Percentiles rank a stretch among this genome's conserved stretches.
Conservation (phyloP, 2,797 vertebrate genomes). For the Pogoniulus pusillus region DNA sequence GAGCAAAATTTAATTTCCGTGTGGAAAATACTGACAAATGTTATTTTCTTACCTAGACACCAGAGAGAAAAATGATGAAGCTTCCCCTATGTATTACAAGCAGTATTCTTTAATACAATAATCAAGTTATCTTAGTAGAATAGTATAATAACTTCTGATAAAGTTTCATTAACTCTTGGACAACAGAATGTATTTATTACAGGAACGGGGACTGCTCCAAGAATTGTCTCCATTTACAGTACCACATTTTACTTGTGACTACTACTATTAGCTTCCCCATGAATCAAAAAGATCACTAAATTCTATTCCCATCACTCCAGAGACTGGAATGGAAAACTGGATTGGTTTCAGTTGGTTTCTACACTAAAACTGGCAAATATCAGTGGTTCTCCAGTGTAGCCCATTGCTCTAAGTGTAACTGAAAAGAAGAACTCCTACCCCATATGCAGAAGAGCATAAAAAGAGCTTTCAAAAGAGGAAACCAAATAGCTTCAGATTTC, state of each 20-base stretch:
- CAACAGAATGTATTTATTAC: background rate
- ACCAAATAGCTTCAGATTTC: background rate
- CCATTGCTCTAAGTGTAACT: background rate
- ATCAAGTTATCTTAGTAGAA: too few relatives aligned
- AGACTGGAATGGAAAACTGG: background rate
- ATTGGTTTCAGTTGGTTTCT: background rate
- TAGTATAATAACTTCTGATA: too few relatives aligned
- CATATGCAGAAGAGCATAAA: background rate
- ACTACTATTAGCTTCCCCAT: accelerated
- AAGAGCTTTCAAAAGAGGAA: conserved; percentile 20
- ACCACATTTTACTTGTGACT: background rate
- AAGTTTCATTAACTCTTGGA: background rate
- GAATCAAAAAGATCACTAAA: background rate
- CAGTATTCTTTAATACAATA: background rate
- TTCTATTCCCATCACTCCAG: background rate
- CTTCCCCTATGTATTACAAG: background rate
- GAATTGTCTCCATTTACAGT: background rate
- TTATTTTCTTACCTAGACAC: background rate
- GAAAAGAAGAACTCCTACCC: background rate
- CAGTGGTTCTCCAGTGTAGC: background rate
- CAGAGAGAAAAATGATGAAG: background rate
- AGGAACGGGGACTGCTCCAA: background rate
- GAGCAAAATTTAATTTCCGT: background rate
- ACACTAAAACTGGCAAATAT: background rate
- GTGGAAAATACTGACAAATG: background rate